These are phyloP conservation scores for Nothobranchius furzeri DNA, from an alignment of 2,113 vertebrate genomes.

Conservation along the genomic window DNA sequence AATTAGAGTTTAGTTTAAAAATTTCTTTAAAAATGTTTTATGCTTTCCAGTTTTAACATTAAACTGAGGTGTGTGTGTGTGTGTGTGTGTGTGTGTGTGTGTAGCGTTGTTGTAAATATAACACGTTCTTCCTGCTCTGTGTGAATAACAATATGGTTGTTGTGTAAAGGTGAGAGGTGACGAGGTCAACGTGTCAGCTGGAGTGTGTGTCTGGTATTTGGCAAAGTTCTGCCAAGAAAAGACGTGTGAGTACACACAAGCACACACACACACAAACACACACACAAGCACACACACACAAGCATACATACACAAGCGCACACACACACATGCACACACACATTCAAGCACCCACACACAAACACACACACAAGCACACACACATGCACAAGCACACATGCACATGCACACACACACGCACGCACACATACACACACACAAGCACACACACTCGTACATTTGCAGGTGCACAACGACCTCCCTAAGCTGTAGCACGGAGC, in stretches of 20 bases:
- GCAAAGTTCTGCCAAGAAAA: constrained; percentile 55
- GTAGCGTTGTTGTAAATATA: constrained; percentile 18
- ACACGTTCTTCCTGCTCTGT: constrained; percentile 13
- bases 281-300: background rate
- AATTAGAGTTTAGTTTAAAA: too few species aligned
- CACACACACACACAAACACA: too few species aligned
- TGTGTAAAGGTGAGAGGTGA: constrained; percentile 73
- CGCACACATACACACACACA: background rate
- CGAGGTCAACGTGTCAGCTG: constrained; percentile 73
- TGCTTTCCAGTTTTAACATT: too few species aligned
- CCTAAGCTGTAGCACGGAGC: background rate
- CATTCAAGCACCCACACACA: too few species aligned
- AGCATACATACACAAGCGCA: too few species aligned
- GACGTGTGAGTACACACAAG: background rate
- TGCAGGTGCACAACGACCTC: background rate
- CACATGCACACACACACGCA: too few species aligned
- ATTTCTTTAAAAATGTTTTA: too few species aligned
- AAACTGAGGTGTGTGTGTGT: too few species aligned
- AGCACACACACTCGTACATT: constrained; percentile 8
- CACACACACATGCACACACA: too few species aligned
- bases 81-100: constrained; percentile 2
- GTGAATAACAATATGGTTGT: constrained; percentile 58
- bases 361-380: too few species aligned
- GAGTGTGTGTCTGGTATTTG: constrained; percentile 77
- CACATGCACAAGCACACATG: too few species aligned